Evolutionary conservation across 2,888 invertebrate species (phyloP).

Genomic region (Drosophila austrosaltans): DNA sequence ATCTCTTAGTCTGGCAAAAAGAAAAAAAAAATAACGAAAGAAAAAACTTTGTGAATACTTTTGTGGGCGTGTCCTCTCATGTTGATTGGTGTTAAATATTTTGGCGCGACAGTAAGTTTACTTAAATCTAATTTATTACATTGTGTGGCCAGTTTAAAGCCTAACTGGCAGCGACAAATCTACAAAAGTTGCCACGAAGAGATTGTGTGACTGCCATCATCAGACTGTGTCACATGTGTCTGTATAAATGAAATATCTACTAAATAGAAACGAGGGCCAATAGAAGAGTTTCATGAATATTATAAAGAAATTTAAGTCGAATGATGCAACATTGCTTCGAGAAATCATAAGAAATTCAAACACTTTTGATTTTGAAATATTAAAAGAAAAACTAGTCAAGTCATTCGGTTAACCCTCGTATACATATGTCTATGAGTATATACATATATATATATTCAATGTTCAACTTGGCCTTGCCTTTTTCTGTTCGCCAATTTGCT

Average conservation of each 20-base stretch:
- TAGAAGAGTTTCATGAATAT: neutral
- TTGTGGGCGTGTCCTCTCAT: slow-evolving; percentile 31
- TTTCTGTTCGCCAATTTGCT: slow-evolving; percentile 58
- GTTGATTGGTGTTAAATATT: slow-evolving; percentile 77
- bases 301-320: no score
- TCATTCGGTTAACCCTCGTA: no score
- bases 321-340: no score
- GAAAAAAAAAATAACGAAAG: neutral
- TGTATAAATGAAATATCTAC: neutral
- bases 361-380: neutral
- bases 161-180: slow-evolving; percentile 47
- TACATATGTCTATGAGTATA: no score
- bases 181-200: slow-evolving; percentile 25
- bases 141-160: slow-evolving; percentile 64
- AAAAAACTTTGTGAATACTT: slow-evolving; percentile 28
- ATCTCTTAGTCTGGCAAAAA: no score
- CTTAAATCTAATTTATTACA: slow-evolving; percentile 75
- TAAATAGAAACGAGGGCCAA: neutral
- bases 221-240: neutral
- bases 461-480: slow-evolving; percentile 7
- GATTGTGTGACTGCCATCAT: slow-evolving; percentile 22
- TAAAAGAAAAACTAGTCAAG: no score
- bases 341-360: neutral
- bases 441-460: neutral
- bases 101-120: slow-evolving; percentile 65